Evolutionary conservation across 2,888 invertebrate genomes (phyloP).

Genomic region (Papilio gigon): DNA sequence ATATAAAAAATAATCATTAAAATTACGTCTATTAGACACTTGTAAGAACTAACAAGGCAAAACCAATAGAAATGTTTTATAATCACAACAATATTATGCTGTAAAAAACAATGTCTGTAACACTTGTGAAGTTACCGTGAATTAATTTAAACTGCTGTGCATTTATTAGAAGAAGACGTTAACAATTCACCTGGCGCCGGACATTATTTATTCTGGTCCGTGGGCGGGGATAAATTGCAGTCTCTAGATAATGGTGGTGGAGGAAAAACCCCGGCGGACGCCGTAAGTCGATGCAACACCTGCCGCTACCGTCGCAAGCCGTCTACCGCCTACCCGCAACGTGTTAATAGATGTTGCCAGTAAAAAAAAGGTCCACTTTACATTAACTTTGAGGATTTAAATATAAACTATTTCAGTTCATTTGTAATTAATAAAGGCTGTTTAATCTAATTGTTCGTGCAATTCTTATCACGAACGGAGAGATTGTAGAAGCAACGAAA

Average conservation of each 20-base stretch:
- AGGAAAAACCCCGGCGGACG: conserved; percentile 44
- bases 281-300: conserved; percentile 48
- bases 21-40: no score
- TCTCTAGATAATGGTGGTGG: conserved; percentile 43
- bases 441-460: background rate
- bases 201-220: conserved; percentile 42
- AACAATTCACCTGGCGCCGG: conserved; percentile 31
- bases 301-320: conserved; percentile 44
- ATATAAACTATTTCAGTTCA: background rate
- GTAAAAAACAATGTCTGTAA: background rate
- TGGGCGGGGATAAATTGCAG: conserved; percentile 43
- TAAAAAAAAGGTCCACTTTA: conserved; percentile 25
- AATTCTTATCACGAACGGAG: no score
- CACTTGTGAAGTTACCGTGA: background rate
- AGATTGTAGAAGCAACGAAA: no score
- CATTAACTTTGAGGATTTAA: background rate
- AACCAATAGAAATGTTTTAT: no score
- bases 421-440: background rate
- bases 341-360: conserved; percentile 37
- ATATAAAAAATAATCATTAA: no score
- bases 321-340: conserved; percentile 4
- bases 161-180: conserved; percentile 32
- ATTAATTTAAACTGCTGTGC: conserved; percentile 17
- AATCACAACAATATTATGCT: background rate
- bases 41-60: no score